Conservation (phyloP, 2,113 vertebrate species). For the Emydocephalus ijimae region DNA sequence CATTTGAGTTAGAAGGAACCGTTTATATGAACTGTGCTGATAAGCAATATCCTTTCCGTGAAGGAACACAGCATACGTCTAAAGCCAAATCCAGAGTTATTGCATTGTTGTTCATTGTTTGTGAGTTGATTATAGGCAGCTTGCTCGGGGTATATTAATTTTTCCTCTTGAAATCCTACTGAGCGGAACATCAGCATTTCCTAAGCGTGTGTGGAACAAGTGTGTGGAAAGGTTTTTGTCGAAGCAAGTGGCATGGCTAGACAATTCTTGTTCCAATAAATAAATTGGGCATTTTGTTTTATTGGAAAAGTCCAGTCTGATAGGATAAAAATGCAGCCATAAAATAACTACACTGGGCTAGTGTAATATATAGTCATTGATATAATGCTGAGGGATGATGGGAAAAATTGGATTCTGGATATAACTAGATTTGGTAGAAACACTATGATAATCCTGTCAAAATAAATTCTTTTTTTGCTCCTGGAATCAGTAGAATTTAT, state of each 20-base stretch:
- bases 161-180: constrained; percentile 20
- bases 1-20: constrained; percentile 36
- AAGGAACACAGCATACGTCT: constrained; percentile 25
- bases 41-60: constrained; percentile 34
- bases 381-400: neutral
- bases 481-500: neutral
- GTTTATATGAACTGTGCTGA: constrained; percentile 26
- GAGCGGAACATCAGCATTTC: constrained; percentile 31
- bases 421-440: neutral
- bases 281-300: constrained; percentile 21
- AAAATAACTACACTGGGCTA: neutral
- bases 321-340: constrained; percentile 14
- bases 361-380: neutral
- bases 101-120: constrained; percentile 30
- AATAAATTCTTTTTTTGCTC: neutral
- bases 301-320: constrained; percentile 10
- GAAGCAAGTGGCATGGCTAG: neutral
- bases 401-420: constrained; percentile 14
- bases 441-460: neutral
- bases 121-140: constrained; percentile 5
- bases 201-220: constrained; percentile 1
- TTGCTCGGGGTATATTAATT: constrained; percentile 37
- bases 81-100: constrained; percentile 18
- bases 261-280: constrained; percentile 30
- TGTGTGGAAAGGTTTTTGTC: constrained; percentile 12